Percentiles rank a stretch among this genome's conserved stretches.
These are phyloP conservation scores for Microplitis deprimator DNA, from an alignment of 2,888 invertebrate genomes.

Conservation along the genomic window DNA sequence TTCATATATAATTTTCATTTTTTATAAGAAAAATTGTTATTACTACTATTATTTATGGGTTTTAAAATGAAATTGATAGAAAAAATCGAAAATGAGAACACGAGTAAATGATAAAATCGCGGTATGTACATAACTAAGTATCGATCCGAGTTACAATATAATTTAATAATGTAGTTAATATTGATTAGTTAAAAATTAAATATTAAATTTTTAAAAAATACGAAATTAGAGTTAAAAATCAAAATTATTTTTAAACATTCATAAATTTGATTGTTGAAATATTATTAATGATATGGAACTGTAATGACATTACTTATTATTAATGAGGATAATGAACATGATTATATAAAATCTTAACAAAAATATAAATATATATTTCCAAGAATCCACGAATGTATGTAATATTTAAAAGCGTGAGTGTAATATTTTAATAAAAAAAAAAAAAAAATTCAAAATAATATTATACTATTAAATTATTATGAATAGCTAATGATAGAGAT, in stretches of 20 bases:
- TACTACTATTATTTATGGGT: neutral
- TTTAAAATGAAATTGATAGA: neutral
- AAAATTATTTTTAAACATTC: neutral
- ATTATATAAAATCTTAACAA: too few relatives aligned
- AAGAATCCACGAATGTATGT: too few relatives aligned
- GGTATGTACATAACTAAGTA: constrained; percentile 27
- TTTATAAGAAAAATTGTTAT: constrained; percentile 4
- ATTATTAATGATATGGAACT: too few relatives aligned
- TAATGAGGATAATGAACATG: too few relatives aligned
- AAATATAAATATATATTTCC: too few relatives aligned
- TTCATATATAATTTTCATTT: constrained; percentile 27
- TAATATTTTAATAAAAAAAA: too few relatives aligned
- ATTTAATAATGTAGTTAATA: neutral
- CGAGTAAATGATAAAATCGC: constrained; percentile 2
- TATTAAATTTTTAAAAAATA: neutral
- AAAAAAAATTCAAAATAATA: too few relatives aligned
- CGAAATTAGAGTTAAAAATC: too few relatives aligned
- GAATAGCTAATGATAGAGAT: too few relatives aligned
- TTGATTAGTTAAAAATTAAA: neutral
- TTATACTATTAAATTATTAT: too few relatives aligned
- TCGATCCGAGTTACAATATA: constrained; percentile 25
- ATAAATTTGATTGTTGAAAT: neutral
- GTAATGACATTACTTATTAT: too few relatives aligned
- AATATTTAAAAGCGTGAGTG: too few relatives aligned
- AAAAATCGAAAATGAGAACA: constrained; percentile 3